Evolutionary conservation across 2,797 vertebrate genomes (phyloP), one percentile per base, ranked within the genome.

Genomic region (Cyclura pinguis): DNA sequence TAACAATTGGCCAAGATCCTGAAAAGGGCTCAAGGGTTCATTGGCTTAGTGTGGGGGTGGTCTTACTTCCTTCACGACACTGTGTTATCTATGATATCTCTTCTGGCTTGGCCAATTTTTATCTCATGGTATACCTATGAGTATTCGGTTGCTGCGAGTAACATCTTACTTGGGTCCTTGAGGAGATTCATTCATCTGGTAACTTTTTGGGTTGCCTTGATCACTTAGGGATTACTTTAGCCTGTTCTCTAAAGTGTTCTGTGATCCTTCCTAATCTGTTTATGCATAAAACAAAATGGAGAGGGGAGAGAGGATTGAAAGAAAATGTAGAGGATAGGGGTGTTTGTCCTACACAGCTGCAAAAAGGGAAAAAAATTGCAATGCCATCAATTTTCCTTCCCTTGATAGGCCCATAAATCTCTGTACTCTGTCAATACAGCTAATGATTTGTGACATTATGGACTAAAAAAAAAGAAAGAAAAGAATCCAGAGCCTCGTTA

Each of bases 391-490:
- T 76, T 81, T 81, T 64, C 84, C 14, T 13, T 18, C 55, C n/a
- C 42, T 59, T 22, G 27, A 92, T n/a, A 14, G 24, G 73, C 69
- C 72, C 80, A 89, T 92, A 91, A 74, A 88, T 86, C 82, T 83
- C 81, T 29, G 3, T 35, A 78, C 32, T 89, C 87, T 92, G 88
- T 87, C 91, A 92, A 86, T 91, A 87, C 57, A 80, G 35, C 86
- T 92, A 93, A 87, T 78, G 93, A 94, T 92, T 93, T 96, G 93
- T 93, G 92, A 92, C 57, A 13, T 91, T 95, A 94, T 78, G 89
- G 93, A 93, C 94, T 22, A 1, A 76, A 52, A 62, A n/a, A 90
- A 12, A n/a, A 29, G 35, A 88, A 85, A 50, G 83, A 85, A 82
- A 92, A 55, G 47, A 82, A 42, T 55, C 27, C 73, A 69, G 77